Base-by-base conservation (phyloP, 1,140 invertebrate genomes). In the Hestina assimilis region DNA sequence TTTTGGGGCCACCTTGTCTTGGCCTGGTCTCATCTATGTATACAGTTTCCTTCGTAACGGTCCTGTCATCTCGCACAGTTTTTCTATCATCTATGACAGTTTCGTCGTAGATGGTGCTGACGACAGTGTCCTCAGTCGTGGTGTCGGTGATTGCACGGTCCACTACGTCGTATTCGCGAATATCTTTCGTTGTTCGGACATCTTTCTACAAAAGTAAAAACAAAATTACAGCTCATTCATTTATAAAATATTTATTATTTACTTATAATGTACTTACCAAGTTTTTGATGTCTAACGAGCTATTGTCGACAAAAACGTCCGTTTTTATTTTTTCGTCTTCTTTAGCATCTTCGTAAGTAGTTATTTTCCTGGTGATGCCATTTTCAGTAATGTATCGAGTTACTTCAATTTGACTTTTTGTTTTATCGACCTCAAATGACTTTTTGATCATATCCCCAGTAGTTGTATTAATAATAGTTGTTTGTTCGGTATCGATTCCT, bases 331-430 rank as follows among this genome's bases (percentile, higher is more conserved):
- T 89, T 15, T 89, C 89, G 51, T 90, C 87, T 66, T 79, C 87
- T 70, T 89, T 89, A 4, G 84, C 81, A 61, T 90, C 89, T 69
- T 89, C 89, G 35, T 89, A 90, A 23, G 89, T 90, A 19, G 87
- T 89, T 61, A 81, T 72, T 67, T 88, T 90, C 19, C 81, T 87
- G 4, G 81, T 89, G 35, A 90, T 75, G n/a, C 89, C 89, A 65
- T 90, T 90, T 67, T 90, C 83, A 15, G 84, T 90, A 12, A 89
- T 82, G 46, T 90, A 90, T 29, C 81, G 75, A 7, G 84, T 85
- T 4, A 90, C 89, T 67, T 90, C 89, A 40, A 90, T 75, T 72
- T 89, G 88, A 64, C 86, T 90, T 52, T 75, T 83, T 8, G 79
- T 83, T 63, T 89, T 89, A 41, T 89, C 87, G 0, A 90, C 64